Conservation (phyloP, 2,797 vertebrate genomes). For the Lutjanus campechanus region DNA sequence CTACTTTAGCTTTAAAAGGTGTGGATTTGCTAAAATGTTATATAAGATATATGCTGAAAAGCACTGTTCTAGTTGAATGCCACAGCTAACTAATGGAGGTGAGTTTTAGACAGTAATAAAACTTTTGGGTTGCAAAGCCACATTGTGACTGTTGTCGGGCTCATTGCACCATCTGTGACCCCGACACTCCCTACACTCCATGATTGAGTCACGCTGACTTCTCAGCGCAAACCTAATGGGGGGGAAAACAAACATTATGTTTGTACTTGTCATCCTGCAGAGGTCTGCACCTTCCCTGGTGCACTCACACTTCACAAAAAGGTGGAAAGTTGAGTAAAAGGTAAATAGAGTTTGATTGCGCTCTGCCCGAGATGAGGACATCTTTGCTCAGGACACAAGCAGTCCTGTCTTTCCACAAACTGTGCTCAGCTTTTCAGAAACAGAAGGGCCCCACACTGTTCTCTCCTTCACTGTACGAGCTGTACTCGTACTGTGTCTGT, state of each 20-base stretch:
- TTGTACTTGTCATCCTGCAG: neutral
- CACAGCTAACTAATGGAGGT: neutral
- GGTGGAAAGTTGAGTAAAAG: too few relatives aligned
- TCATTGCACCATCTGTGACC: too few relatives aligned
- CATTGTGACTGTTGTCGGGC: neutral
- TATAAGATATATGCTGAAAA: neutral
- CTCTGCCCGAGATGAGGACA: neutral
- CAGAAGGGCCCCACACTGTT: neutral
- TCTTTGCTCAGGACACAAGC: too few relatives aligned
- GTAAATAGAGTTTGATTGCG: too few relatives aligned
- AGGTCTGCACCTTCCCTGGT: neutral
- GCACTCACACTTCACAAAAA: too few relatives aligned
- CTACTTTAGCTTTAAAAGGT: too few relatives aligned
- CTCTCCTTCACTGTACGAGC: neutral
- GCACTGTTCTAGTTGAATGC: neutral
- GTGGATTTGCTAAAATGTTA: neutral
- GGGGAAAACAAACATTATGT: neutral
- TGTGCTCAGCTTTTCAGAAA: neutral
- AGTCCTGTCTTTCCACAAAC: neutral
- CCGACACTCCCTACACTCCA: neutral
- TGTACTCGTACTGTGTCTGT: neutral
- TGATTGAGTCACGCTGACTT: neutral
- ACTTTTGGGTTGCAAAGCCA: neutral
- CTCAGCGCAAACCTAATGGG: neutral
- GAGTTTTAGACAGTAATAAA: neutral